Evolutionary conservation across 1,140 invertebrate species (phyloP), one percentile per base, ranked within the genome.

Genomic region (Babylonia areolata): DNA sequence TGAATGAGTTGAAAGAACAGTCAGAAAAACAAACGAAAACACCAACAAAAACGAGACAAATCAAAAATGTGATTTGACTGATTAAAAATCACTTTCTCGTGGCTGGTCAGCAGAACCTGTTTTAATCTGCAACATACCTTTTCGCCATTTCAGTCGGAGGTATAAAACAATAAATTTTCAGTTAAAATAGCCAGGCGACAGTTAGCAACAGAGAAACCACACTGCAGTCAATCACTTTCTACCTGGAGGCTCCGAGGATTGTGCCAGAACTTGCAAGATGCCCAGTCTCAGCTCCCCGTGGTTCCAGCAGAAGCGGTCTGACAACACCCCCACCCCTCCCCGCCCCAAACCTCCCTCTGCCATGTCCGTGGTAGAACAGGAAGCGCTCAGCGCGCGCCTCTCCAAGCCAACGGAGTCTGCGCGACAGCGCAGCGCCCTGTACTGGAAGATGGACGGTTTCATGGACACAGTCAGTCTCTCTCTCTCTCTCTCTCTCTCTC

Each of bases 371-470:
- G 84, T 88, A 17, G 91, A 92, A 75, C 88, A 91, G 35, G 90
- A 91, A 2, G 88, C 90, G 54, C 77, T 92, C 0, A 89, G 84
- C 28, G 87, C 90, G 20, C 86, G 91, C 5, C 78, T 92, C 15
- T 81, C 84, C 6, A 75, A 87, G 58, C 91, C 91, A 12, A 92
- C 91, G 23, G 86, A 88, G 28, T 86, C 91, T 20, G 91, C 91
- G 3, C 86, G 81, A 11, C 89, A 90, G 28, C 89, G 91, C 58
- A 40, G 85, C 15, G 86, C 89, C 23, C 87, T 89, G 39, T 85
- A 88, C 20, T 90, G 90, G 91, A 92, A 91, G 81, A 85, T 91
- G 35, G 91, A 92, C 54, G 89, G 88, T 39, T 92, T 89, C 79
- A 89, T 91, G 89, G 91, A 91, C 31, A 75, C 84, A 0, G 91